Percentiles rank a stretch among this genome's conserved stretches.
phyloP scores from a whole-genome alignment of 2,797 vertebrate species.

The Tangara arthus region DNA sequence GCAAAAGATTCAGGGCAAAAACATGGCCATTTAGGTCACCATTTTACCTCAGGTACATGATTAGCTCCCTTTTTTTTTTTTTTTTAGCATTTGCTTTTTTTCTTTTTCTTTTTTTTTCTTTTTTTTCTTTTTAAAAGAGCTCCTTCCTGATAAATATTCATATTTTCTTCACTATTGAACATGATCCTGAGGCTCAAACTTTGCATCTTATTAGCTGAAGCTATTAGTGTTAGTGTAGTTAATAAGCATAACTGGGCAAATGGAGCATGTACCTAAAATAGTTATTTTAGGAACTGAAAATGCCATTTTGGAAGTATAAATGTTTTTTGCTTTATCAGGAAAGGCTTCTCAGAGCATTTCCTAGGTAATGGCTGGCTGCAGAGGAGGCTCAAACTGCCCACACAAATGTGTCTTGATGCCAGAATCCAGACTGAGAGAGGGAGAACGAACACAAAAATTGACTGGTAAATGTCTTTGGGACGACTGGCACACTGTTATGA shows the following conservation, averaged over 20 bases:
- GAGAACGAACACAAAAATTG: background rate
- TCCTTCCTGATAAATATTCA: background rate
- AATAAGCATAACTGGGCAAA: slow-evolving; percentile 25
- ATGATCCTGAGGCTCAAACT: background rate
- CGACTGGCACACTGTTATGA: background rate
- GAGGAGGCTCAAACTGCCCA: background rate
- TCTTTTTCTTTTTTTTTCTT: fast-evolving
- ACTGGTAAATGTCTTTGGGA: background rate
- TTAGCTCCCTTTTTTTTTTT: background rate
- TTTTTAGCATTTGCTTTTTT: background rate
- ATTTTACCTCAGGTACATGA: background rate
- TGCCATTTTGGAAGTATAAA: background rate
- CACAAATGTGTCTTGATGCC: background rate
- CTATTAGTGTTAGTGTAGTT: background rate
- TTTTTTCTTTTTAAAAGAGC: background rate
- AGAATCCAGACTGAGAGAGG: background rate
- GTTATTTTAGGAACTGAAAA: slow-evolving; percentile 5
- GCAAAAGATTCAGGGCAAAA: background rate
- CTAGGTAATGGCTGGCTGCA: background rate
- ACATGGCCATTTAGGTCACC: background rate
- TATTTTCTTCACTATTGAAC: background rate
- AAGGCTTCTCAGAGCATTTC: background rate
- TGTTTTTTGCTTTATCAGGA: background rate
- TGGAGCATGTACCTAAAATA: background rate
- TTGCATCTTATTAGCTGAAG: slow-evolving; percentile 23